Percentiles rank a stretch among this genome's conserved stretches.
Conservation (phyloP, 2,797 vertebrate genomes). For the Pitangus sulphuratus region DNA sequence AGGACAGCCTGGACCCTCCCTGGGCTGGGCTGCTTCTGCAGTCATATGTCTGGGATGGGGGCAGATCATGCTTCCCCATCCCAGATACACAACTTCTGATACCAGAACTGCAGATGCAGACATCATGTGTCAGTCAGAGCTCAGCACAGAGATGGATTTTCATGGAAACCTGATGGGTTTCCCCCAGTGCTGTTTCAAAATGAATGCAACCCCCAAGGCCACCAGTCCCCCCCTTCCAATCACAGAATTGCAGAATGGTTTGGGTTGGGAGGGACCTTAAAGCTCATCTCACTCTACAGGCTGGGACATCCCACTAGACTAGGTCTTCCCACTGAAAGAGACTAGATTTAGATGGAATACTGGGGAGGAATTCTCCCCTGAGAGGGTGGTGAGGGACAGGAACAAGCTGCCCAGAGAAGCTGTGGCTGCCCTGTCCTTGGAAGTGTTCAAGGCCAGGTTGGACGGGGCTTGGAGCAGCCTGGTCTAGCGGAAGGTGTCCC, state of each 20-base stretch:
- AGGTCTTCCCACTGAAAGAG: background rate
- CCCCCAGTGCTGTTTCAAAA: background rate
- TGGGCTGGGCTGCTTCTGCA: background rate
- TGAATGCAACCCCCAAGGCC: background rate
- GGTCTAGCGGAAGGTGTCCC: accelerated
- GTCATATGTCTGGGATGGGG: background rate
- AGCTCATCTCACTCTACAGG: accelerated
- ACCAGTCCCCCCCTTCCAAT: background rate
- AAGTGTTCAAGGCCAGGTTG: accelerated
- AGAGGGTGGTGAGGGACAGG: accelerated
- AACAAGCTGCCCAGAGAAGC: background rate
- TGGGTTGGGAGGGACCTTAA: background rate
- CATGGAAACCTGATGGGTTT: background rate
- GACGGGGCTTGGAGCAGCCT: accelerated
- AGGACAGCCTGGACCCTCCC: background rate
- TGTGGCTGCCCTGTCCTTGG: background rate
- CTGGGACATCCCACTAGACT: background rate
- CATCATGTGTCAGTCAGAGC: background rate
- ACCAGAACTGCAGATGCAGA: background rate
- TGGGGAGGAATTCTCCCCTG: accelerated
- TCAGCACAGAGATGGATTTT: accelerated
- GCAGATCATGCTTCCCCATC: background rate
- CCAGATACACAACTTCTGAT: no score
- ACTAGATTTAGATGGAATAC: background rate
- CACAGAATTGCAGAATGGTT: background rate